Conservation (phyloP, 2,797 vertebrate species). For the Oreonectes daqikongensis region DNA sequence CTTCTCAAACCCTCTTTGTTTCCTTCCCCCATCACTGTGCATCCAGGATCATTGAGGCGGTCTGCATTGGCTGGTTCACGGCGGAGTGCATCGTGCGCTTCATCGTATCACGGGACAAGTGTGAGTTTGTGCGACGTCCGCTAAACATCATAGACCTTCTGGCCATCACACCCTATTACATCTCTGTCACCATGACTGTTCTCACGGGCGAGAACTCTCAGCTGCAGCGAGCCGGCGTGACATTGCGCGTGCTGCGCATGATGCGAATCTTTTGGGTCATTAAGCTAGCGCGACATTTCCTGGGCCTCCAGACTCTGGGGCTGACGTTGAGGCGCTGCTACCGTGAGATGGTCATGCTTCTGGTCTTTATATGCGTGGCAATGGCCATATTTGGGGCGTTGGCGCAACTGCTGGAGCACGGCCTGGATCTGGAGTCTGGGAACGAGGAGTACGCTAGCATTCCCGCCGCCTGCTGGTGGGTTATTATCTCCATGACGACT, state of each 20-base stretch:
- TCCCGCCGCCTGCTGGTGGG: constrained; percentile 91
- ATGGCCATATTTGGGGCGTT: constrained; percentile 91
- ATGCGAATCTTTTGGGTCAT: constrained; percentile 93
- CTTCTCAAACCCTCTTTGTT: constrained; percentile 27
- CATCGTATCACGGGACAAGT: constrained; percentile 89
- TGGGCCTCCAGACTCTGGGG: constrained; percentile 89
- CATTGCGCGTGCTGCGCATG: constrained; percentile 86
- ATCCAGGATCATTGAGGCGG: constrained; percentile 89
- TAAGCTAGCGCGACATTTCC: constrained; percentile 88
- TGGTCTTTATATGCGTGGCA: constrained; percentile 89
- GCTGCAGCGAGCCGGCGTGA: constrained; percentile 87
- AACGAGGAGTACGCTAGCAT: constrained; percentile 90
- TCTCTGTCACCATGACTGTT: constrained; percentile 87
- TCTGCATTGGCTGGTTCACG: constrained; percentile 93
- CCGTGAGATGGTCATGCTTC: constrained; percentile 90
- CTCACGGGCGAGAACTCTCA: constrained; percentile 88
- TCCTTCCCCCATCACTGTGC: constrained; percentile 28
- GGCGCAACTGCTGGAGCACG: constrained; percentile 88
- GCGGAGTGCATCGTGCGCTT: constrained; percentile 91
- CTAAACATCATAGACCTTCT: constrained; percentile 90
- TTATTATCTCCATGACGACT: constrained; percentile 93
- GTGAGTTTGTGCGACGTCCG: constrained; percentile 87
- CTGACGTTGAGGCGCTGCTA: constrained; percentile 89
- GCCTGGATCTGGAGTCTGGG: constrained; percentile 85
- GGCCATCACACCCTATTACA: constrained; percentile 89